Evolutionary conservation across 2,113 vertebrate species (phyloP), one percentile per base, ranked within the genome.

Genomic region (Gadus chalcogrammus): DNA sequence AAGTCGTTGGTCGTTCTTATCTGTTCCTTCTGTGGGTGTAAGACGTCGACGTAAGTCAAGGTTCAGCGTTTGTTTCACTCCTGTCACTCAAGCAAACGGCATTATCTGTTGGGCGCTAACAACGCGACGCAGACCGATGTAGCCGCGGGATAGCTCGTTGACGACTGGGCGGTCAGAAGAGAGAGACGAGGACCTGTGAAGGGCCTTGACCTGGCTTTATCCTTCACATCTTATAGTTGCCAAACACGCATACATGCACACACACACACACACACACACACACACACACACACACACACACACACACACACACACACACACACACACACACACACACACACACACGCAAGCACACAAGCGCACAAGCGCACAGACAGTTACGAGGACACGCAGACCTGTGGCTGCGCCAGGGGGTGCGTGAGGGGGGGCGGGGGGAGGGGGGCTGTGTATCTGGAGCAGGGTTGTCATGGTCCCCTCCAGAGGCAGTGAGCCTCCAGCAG

Each of bases 381-480:
- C 4, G 31, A 35, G 31, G 31, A 4, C 31, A 35, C 1, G 1
- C 31, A 35, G 31, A 35, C 31, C 31, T 35, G 31, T 35, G 31
- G 31, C 24, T 35, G 31, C 4, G 31, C 24, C 24, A 24, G 24
- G 24, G 2, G 24, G 24, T 24, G 24, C 24, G 24, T 24, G 24
- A 3, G 24, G 24, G 24, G 24, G 24, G 24, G 22, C 1, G 24
- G 24, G 24, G 24, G 35, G 64, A 24, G 17, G 12, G 9, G 67
- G 56, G 59, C n/a, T 58, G 31, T 73, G 12, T 61, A 28, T 58
- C n/a, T 24, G 60, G 31, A 68, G 74, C 74, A 67, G 64, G 79
- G 74, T 79, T 78, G 11, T 77, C 83, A 77, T 82, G 83, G 81
- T 76, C 68, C 58, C 69, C 71, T 35, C 71, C 78, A 64, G 4